A percentile compares a stretch with the other conserved stretches of the same genome.
These are phyloP conservation scores for Ylistrum balloti DNA, from an alignment of 1,140 invertebrate species.

Conservation along the genomic window DNA sequence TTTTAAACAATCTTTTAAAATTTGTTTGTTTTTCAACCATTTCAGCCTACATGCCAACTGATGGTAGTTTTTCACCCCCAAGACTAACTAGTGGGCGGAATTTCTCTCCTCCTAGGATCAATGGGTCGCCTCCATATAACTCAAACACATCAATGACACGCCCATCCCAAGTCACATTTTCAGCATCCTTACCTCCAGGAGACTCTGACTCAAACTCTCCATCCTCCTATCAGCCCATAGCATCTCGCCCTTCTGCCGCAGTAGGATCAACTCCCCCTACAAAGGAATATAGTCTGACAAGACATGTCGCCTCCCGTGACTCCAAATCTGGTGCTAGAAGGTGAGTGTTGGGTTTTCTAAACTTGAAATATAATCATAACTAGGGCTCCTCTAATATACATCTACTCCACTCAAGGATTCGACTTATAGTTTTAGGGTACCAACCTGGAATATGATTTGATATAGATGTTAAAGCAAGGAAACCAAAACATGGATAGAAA, in stretches of 20 bases:
- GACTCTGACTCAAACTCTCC: constrained; percentile 51
- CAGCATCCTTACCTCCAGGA: constrained; percentile 39
- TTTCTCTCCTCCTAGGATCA: constrained; percentile 11
- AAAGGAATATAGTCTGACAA: constrained; percentile 64
- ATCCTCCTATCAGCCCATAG: constrained; percentile 47
- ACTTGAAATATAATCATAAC: too few species aligned
- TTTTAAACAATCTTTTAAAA: too few species aligned
- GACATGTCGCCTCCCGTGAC: constrained; percentile 54
- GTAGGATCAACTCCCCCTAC: constrained; percentile 66
- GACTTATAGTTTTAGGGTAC: too few species aligned
- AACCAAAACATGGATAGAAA: too few species aligned
- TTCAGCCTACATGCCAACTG: constrained; percentile 66
- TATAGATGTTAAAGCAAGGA: too few species aligned
- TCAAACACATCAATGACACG: constrained; percentile 21
- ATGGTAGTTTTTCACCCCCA: constrained; percentile 63
- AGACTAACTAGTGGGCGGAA: not conserved
- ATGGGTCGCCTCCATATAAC: constrained; percentile 14
- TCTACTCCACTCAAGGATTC: too few species aligned
- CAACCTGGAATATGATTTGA: too few species aligned
- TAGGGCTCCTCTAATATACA: too few species aligned
- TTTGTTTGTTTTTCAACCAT: constrained; percentile 19
- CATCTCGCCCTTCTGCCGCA: not conserved
- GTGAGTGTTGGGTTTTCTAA: constrained; percentile 48
- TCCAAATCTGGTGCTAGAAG: constrained; percentile 73
- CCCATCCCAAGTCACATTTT: constrained; percentile 26